Percentiles rank a stretch among this genome's conserved stretches.
Evolutionary conservation across 2,113 vertebrate genomes (phyloP).

Genomic region (Dicerorhinus sumatrensis): DNA sequence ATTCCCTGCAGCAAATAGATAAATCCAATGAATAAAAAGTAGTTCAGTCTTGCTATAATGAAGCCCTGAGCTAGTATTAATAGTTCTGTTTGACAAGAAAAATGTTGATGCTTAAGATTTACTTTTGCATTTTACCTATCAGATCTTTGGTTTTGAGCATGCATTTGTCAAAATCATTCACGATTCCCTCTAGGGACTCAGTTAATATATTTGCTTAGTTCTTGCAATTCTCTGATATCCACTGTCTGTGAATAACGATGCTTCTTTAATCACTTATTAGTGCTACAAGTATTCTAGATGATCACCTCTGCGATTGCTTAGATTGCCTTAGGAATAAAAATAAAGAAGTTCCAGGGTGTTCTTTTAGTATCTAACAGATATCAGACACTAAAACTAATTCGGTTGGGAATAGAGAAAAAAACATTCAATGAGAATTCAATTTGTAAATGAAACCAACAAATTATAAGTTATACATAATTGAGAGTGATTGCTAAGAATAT

Average conservation of each 20-base stretch:
- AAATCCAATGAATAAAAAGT: background rate
- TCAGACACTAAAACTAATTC: background rate
- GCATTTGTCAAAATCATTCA: constrained; percentile 71
- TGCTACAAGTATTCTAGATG: constrained; percentile 48
- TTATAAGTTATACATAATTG: background rate
- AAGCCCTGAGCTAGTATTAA: constrained; percentile 65
- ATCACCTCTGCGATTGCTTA: background rate
- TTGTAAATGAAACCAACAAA: constrained; percentile 53
- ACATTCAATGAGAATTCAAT: background rate
- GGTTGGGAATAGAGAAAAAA: background rate
- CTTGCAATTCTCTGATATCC: constrained; percentile 65
- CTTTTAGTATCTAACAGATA: background rate
- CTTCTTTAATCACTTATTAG: constrained; percentile 76
- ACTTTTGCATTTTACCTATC: constrained; percentile 64
- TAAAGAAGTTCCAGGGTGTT: background rate
- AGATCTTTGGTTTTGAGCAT: constrained; percentile 58
- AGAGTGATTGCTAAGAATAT: background rate
- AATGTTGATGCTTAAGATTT: constrained; percentile 31
- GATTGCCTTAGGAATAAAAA: background rate
- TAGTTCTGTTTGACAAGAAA: constrained; percentile 67
- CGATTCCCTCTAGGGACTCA: background rate
- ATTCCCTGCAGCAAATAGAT: background rate
- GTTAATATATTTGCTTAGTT: constrained; percentile 59
- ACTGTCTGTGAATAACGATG: constrained; percentile 70
- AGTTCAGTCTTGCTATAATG: constrained; percentile 67